These are phyloP conservation scores for Danionella dracula DNA, from an alignment of 2,797 vertebrate genomes.

Conservation along the genomic window DNA sequence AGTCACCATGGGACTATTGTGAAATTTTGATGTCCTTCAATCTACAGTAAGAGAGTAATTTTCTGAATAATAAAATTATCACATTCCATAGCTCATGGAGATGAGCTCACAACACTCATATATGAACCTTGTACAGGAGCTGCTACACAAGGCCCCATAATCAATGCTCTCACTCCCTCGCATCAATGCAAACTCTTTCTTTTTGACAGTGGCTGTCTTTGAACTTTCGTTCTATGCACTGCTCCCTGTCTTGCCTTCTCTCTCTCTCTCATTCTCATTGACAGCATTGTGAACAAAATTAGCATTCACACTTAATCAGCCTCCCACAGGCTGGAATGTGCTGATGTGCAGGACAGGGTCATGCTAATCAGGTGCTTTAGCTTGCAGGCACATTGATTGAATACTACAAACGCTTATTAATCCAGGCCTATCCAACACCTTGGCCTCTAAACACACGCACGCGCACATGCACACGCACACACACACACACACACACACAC, in stretches of 20 bases:
- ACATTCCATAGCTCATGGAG: no score
- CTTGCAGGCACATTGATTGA: constrained; percentile 68
- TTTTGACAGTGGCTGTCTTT: constrained; percentile 39
- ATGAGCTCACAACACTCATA: background rate
- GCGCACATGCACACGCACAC: constrained; percentile 21
- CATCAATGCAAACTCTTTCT: constrained; percentile 4
- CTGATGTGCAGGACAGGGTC: constrained; percentile 68
- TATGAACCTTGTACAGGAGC: background rate
- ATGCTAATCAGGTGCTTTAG: constrained; percentile 67
- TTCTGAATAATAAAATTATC: no score
- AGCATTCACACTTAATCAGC: constrained; percentile 70
- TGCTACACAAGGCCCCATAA: background rate
- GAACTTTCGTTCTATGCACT: constrained; percentile 9
- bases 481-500: constrained; percentile 23
- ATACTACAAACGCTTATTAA: constrained; percentile 70
- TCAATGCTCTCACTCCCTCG: background rate
- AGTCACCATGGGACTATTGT: no score
- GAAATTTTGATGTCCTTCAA: no score
- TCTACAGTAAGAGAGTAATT: no score
- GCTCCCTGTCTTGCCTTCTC: constrained; percentile 29
- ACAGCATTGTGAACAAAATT: constrained; percentile 64
- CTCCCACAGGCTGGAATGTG: constrained; percentile 65
- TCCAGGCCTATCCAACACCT: constrained; percentile 44
- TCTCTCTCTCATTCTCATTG: constrained; percentile 50
- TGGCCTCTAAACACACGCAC: constrained; percentile 5